These are phyloP conservation scores for Drosophila sulfurigaster DNA, from an alignment of 1,140 invertebrate genomes.

Conservation along the genomic window DNA sequence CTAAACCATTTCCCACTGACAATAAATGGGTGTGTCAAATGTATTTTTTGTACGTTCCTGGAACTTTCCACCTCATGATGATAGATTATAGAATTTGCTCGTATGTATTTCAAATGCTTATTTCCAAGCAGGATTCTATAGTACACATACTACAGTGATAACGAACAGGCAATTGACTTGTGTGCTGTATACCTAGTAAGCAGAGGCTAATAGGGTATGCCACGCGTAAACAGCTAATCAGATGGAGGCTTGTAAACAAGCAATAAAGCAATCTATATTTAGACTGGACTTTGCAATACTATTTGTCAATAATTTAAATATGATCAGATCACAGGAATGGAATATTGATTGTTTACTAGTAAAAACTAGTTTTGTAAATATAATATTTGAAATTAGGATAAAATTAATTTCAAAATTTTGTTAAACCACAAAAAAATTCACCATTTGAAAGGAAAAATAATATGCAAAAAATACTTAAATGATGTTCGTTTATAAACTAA, in stretches of 20 bases:
- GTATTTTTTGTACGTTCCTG: conserved; percentile 7
- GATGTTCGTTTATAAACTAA: too few relatives aligned
- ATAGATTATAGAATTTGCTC: conserved; percentile 5
- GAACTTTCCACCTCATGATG: conserved; percentile 21
- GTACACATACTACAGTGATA: neutral
- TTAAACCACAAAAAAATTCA: too few relatives aligned
- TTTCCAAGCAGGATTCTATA: conserved; percentile 10
- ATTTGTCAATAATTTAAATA: too few relatives aligned
- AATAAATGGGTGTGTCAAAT: conserved; percentile 37
- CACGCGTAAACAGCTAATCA: neutral
- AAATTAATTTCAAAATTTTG: too few relatives aligned
- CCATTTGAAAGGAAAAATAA: too few relatives aligned
- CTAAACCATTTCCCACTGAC: conserved; percentile 15
- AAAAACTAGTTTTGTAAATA: too few relatives aligned
- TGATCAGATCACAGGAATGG: too few relatives aligned
- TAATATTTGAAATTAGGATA: too few relatives aligned
- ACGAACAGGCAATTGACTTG: neutral
- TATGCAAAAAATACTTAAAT: too few relatives aligned
- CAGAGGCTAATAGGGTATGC: neutral
- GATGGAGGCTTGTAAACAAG: neutral
- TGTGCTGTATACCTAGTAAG: neutral
- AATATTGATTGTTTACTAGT: too few relatives aligned
- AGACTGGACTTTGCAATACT: too few relatives aligned
- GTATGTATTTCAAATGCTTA: conserved; percentile 13
- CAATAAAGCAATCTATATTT: too few relatives aligned